These are phyloP conservation scores for Momotus momota DNA, from an alignment of 2,797 vertebrate genomes.

Conservation along the genomic window DNA sequence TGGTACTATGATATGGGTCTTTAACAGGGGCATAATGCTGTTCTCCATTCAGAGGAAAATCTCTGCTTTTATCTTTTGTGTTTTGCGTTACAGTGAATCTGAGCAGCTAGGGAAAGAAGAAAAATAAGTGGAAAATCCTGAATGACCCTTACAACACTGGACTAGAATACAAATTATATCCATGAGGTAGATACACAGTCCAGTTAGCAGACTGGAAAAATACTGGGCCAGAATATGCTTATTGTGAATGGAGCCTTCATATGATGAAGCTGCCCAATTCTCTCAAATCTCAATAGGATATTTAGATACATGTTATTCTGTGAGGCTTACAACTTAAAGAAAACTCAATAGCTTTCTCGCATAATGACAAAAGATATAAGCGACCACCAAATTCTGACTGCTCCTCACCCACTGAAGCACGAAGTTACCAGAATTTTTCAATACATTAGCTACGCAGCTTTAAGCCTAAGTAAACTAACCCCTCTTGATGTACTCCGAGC, in stretches of 20 bases:
- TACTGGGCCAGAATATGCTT: not conserved
- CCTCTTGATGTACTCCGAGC: not conserved
- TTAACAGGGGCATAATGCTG: not conserved
- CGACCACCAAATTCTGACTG: not conserved
- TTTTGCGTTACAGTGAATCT: not conserved
- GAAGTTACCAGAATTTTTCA: not conserved
- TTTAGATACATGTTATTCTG: not conserved
- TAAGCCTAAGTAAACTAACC: not conserved
- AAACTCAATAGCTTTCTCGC: not conserved
- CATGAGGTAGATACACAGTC: not conserved
- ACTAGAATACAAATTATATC: not conserved
- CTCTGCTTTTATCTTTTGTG: not conserved
- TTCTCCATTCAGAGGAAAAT: not conserved
- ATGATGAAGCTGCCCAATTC: not conserved
- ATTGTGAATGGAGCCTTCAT: not conserved
- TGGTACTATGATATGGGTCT: not conserved
- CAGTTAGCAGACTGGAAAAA: not conserved
- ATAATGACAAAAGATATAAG: not conserved
- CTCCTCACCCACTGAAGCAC: accelerated
- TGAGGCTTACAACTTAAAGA: not conserved
- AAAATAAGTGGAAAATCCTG: not conserved
- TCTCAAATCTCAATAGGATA: not conserved
- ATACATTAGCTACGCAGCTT: not conserved
- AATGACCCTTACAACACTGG: not conserved
- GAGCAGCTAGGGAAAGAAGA: not conserved